A percentile compares a stretch with the other conserved stretches of the same genome.
These are phyloP conservation scores for Cosmorhoe ocellata DNA, from an alignment of 2,888 invertebrate genomes.

Conservation along the genomic window DNA sequence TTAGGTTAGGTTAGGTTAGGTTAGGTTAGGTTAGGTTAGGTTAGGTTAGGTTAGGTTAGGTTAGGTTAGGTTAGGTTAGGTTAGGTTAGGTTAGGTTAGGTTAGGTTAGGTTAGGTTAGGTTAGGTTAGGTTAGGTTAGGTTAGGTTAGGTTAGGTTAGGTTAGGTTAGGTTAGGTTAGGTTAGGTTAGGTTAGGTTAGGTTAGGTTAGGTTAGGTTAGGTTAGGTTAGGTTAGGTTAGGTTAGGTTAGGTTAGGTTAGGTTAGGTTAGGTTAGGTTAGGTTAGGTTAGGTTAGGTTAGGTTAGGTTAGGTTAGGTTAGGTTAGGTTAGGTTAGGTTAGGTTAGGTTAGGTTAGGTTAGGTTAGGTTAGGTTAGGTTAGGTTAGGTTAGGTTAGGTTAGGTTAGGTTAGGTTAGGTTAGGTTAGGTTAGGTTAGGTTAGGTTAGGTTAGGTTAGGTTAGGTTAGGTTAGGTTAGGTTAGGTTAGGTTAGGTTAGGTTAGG, in stretches of 20 bases:
- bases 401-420: constrained; percentile 25
- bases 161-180: constrained; percentile 29
- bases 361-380: constrained; percentile 23
- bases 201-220: constrained; percentile 23
- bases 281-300: constrained; percentile 19
- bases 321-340: constrained; percentile 27
- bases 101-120: constrained; percentile 15
- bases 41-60: constrained; percentile 28
- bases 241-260: constrained; percentile 22
- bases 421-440: no score
- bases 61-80: constrained; percentile 29
- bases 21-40: no score
- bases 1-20: constrained; percentile 13
- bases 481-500: constrained; percentile 27
- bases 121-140: constrained; percentile 17
- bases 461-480: constrained; percentile 24
- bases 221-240: constrained; percentile 21
- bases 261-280: constrained; percentile 25
- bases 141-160: constrained; percentile 29
- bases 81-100: constrained; percentile 25
- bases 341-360: constrained; percentile 20
- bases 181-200: constrained; percentile 19
- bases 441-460: constrained; percentile 21
- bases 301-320: constrained; percentile 23
- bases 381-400: constrained; percentile 24